These are phyloP conservation scores for Parus major DNA, from an alignment of 2,113 vertebrate genomes.

Conservation along the genomic window DNA sequence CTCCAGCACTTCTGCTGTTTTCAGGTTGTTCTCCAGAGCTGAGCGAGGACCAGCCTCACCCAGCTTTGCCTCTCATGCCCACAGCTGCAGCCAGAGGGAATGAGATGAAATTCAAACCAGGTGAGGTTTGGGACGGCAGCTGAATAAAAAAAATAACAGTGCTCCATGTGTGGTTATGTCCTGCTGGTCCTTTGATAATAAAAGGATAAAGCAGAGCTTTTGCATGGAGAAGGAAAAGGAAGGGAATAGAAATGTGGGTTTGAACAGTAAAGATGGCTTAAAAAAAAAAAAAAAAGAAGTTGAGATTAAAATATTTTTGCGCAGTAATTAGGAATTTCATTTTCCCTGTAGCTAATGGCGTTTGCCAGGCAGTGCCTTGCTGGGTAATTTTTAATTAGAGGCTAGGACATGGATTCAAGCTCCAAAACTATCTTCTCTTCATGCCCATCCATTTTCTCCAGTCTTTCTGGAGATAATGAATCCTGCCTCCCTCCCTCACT, in stretches of 20 bases:
- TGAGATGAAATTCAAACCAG: rapidly evolving
- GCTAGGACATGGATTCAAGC: neutral
- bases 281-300: neutral
- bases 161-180: rapidly evolving
- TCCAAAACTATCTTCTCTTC: neutral
- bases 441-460: neutral
- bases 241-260: rapidly evolving
- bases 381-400: conserved; percentile 10
- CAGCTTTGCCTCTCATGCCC: rapidly evolving
- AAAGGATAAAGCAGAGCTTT: neutral
- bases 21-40: neutral
- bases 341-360: neutral
- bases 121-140: neutral
- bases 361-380: neutral
- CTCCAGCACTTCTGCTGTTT: rapidly evolving
- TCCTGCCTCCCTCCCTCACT: neutral
- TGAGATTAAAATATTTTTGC: neutral
- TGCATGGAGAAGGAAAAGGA: neutral
- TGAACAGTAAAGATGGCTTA: neutral
- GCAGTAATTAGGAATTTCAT: neutral
- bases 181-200: rapidly evolving
- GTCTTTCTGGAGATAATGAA: conserved; percentile 22
- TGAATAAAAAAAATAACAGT: rapidly evolving
- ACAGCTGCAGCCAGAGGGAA: rapidly evolving
- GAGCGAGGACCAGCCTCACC: rapidly evolving